Conservation (phyloP, 2,113 vertebrate species). For the Upupa epops region DNA sequence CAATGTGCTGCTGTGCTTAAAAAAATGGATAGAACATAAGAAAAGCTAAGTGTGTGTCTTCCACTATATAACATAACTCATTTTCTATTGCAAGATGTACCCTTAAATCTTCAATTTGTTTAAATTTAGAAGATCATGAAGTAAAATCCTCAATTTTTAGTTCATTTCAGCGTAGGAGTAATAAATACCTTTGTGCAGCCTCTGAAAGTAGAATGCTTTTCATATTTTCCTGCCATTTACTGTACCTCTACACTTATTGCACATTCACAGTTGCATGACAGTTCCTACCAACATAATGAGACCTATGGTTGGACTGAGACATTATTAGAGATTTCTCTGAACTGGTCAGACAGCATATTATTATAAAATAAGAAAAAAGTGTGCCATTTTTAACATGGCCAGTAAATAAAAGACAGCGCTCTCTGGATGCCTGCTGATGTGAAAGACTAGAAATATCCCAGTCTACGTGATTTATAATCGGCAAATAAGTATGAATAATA, state of each 20-base stretch:
- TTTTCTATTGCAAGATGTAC: constrained; percentile 36
- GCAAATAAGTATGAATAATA: constrained; percentile 58
- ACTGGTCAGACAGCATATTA: constrained; percentile 67
- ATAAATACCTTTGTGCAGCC: constrained; percentile 71
- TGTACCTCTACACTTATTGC: constrained; percentile 71
- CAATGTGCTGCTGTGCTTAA: constrained; percentile 25
- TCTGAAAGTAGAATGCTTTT: constrained; percentile 69
- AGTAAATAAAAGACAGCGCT: constrained; percentile 71
- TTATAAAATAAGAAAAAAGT: constrained; percentile 64
- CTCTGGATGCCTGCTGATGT: constrained; percentile 60
- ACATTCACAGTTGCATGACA: constrained; percentile 71
- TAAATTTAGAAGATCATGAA: constrained; percentile 67
- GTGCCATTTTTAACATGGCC: constrained; percentile 58
- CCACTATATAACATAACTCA: constrained; percentile 6
- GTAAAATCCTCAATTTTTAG: constrained; percentile 52
- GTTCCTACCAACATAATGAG: constrained; percentile 73
- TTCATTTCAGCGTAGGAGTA: constrained; percentile 60
- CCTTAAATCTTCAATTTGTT: constrained; percentile 55
- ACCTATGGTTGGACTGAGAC: constrained; percentile 58
- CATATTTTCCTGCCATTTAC: constrained; percentile 67
- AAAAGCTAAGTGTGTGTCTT: constrained; percentile 38
- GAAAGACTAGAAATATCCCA: constrained; percentile 62
- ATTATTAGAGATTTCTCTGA: constrained; percentile 72
- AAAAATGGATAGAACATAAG: constrained; percentile 31
- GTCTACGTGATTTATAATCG: constrained; percentile 61